Evolutionary conservation across 2,113 vertebrate species (phyloP), one percentile per base, ranked within the genome.

Genomic region (Planiliza haematocheilus): DNA sequence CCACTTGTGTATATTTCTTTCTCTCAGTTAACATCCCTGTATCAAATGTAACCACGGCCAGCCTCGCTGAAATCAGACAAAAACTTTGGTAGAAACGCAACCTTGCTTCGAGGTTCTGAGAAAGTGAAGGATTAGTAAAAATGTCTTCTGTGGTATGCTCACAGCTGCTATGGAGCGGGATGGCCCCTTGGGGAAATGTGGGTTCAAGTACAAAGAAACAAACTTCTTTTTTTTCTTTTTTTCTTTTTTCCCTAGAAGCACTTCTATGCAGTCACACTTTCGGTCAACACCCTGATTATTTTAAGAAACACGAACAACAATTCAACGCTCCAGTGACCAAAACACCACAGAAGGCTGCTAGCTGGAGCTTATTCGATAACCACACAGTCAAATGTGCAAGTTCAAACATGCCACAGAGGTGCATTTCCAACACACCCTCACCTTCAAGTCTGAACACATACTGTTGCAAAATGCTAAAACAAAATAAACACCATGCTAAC

Each of bases 241-340:
- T 69, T 45, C 20, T n/a, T 38, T 13, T 36, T 76, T 76, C 50
- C 78, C 24, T 70, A 77, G 30, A 50, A 46, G 61, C 48, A 52
- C 46, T 84, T 74, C 51, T 77, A 77, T 71, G 63, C 46, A 41
- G 67, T 82, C 73, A 74, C 56, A 71, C 45, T 75, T 73, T 67
- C 36, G 61, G 74, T 86, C 71, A 86, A 79, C 92, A 89, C 77
- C 84, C 87, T n/a, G 41, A 53, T 72, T 88, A 92, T 90, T 92
- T 88, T 77, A 88, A 74, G 76, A 86, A 82, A 45, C 12, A 58
- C 74, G 11, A 42, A 52, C 66, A 66, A 82, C 69, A 82, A 57
- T 81, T 59, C 36, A 82, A 69, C 24, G 55, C 65, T 55, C 46
- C 21, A 49, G 14, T 72, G 67, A 78, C 65, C 60, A 48, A 50